Conservation (phyloP, 2,113 vertebrate genomes). For the Falcunculus frontatus region DNA sequence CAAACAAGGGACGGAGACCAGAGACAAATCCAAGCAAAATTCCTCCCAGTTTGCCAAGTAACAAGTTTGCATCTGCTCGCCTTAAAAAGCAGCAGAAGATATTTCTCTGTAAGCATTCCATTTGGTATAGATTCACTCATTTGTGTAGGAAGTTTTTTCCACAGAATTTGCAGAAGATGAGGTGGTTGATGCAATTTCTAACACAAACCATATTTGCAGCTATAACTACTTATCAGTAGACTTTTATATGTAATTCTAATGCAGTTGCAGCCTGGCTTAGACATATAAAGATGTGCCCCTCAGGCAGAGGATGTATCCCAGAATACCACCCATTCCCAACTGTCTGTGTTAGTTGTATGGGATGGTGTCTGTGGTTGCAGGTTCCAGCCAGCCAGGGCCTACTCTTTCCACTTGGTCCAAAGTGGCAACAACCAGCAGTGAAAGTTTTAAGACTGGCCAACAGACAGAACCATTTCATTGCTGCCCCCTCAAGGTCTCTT, state of each 20-base stretch:
- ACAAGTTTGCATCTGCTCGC: not conserved
- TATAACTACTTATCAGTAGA: not conserved
- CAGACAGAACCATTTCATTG: not conserved
- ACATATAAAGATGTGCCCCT: not conserved
- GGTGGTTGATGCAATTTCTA: not conserved
- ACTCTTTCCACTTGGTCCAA: not conserved
- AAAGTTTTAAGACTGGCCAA: not conserved
- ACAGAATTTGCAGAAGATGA: not conserved
- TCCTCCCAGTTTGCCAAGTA: not conserved
- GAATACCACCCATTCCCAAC: not conserved
- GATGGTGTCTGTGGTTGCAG: not conserved
- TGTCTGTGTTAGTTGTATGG: not conserved
- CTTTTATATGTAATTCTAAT: not conserved
- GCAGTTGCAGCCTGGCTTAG: not conserved
- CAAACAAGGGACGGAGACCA: not conserved
- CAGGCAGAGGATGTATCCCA: not conserved
- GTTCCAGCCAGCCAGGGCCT: not conserved
- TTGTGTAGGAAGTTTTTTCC: not conserved
- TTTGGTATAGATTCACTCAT: not conserved
- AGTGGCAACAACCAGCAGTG: not conserved
- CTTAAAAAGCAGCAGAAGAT: not conserved
- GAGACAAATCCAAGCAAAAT: not conserved
- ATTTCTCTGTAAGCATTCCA: not conserved
- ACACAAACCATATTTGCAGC: not conserved
- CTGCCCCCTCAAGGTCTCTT: not conserved